These are phyloP conservation scores for Labeo rohita DNA, from an alignment of 2,113 vertebrate genomes.

Conservation along the genomic window DNA sequence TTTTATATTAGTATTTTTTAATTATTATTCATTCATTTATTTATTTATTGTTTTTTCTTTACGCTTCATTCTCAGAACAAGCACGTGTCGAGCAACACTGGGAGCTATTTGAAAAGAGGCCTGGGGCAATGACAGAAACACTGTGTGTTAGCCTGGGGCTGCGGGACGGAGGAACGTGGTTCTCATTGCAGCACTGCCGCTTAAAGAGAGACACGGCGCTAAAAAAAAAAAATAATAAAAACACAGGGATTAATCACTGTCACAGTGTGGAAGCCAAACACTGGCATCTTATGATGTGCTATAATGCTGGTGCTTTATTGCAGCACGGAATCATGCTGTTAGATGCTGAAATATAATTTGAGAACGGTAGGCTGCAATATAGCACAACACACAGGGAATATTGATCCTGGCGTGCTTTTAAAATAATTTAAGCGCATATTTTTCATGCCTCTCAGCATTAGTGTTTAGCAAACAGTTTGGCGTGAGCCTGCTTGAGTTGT, in stretches of 20 bases:
- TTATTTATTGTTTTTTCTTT: not conserved
- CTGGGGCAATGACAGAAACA: slow-evolving; percentile 33
- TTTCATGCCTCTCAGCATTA: not conserved
- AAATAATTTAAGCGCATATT: not conserved
- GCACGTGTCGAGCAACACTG: not conserved
- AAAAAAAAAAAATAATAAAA: not conserved
- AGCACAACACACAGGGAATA: not conserved
- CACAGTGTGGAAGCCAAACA: slow-evolving; percentile 18
- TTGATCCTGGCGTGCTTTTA: slow-evolving; percentile 24
- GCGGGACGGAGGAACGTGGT: not conserved
- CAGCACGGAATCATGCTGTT: slow-evolving; percentile 2
- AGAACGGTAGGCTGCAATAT: slow-evolving; percentile 8
- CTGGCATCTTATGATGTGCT: not conserved
- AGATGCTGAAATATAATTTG: slow-evolving; percentile 26
- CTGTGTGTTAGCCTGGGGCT: slow-evolving; percentile 21
- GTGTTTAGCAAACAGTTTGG: not conserved
- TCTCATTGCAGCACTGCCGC: slow-evolving; percentile 3
- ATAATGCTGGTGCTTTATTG: slow-evolving; percentile 13
- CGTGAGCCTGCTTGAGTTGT: not conserved
- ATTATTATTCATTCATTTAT: no score
- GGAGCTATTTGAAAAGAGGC: slow-evolving; percentile 10
- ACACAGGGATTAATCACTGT: slow-evolving; percentile 22
- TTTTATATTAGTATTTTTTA: no score
- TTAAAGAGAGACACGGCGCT: slow-evolving; percentile 8
- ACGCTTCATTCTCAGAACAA: not conserved